These are phyloP conservation scores for Collichthys lucidus DNA, from an alignment of 2,113 vertebrate genomes.

Conservation along the genomic window DNA sequence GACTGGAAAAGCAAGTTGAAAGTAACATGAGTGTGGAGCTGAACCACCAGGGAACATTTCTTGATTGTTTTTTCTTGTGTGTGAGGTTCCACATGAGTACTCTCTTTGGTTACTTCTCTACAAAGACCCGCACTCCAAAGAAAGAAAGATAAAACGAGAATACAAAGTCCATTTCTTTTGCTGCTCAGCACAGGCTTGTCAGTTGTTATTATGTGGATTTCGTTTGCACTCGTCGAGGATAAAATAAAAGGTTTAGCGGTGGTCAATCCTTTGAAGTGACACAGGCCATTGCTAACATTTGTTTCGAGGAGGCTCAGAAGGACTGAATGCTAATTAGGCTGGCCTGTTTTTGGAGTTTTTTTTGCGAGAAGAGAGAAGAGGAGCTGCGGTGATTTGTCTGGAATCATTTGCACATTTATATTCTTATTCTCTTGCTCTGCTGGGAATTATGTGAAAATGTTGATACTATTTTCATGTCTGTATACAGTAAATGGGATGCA, in stretches of 20 bases:
- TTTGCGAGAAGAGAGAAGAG: background rate
- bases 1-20: conserved; percentile 25
- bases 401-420: background rate
- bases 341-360: background rate
- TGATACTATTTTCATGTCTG: background rate
- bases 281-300: conserved; percentile 32
- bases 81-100: conserved; percentile 56
- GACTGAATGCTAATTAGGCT: conserved; percentile 41
- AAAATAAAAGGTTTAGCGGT: conserved; percentile 58
- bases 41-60: conserved; percentile 20
- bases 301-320: conserved; percentile 36
- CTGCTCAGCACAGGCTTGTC: conserved; percentile 48
- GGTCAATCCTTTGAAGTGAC: conserved; percentile 63
- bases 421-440: background rate
- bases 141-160: conserved; percentile 61
- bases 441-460: background rate
- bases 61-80: conserved; percentile 52
- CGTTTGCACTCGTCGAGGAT: conserved; percentile 33
- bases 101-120: conserved; percentile 62
- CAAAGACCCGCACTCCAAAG: conserved; percentile 58
- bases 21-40: conserved; percentile 10
- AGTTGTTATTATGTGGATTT: conserved; percentile 67
- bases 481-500: background rate
- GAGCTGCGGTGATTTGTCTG: conserved; percentile 1
- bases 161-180: conserved; percentile 52